These are phyloP conservation scores for Phymorhynchus buccinoides DNA, from an alignment of 1,140 invertebrate species.

Conservation along the genomic window DNA sequence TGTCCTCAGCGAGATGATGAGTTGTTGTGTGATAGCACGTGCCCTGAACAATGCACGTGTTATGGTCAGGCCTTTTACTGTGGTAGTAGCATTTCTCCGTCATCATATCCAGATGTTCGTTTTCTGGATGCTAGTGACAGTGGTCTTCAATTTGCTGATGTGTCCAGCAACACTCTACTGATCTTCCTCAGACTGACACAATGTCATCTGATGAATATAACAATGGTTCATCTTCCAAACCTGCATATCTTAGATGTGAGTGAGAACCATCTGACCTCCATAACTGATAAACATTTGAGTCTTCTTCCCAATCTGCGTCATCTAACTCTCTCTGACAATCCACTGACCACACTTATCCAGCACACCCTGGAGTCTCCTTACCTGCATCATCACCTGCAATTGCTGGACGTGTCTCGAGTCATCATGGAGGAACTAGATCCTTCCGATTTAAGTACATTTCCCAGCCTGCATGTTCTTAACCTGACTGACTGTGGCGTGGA, in stretches of 20 bases:
- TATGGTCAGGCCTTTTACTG: slow-evolving; percentile 35
- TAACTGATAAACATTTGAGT: background rate
- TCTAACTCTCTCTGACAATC: background rate
- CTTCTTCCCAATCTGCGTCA: background rate
- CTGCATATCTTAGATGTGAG: slow-evolving; percentile 37
- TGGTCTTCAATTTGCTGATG: background rate
- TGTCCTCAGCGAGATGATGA: slow-evolving; percentile 44
- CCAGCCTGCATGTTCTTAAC: slow-evolving; percentile 29
- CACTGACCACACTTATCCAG: background rate
- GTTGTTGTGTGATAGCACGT: slow-evolving; percentile 37
- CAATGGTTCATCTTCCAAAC: background rate
- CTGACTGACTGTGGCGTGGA: slow-evolving; percentile 39
- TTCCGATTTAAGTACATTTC: background rate
- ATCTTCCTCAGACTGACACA: slow-evolving; percentile 28
- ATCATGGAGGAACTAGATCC: background rate
- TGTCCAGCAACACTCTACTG: slow-evolving; percentile 5
- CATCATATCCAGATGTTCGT: background rate
- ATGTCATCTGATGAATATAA: background rate
- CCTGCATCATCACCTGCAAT: background rate
- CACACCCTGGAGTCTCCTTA: background rate
- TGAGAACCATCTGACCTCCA: slow-evolving; percentile 19
- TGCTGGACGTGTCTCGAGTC: background rate
- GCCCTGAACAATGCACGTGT: slow-evolving; percentile 36
- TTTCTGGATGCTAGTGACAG: slow-evolving; percentile 22
- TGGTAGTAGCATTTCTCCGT: background rate